Percentiles rank a stretch among this genome's conserved stretches.
phyloP scores from a whole-genome alignment of 2,113 vertebrate species.

The Cephalopterus ornatus region DNA sequence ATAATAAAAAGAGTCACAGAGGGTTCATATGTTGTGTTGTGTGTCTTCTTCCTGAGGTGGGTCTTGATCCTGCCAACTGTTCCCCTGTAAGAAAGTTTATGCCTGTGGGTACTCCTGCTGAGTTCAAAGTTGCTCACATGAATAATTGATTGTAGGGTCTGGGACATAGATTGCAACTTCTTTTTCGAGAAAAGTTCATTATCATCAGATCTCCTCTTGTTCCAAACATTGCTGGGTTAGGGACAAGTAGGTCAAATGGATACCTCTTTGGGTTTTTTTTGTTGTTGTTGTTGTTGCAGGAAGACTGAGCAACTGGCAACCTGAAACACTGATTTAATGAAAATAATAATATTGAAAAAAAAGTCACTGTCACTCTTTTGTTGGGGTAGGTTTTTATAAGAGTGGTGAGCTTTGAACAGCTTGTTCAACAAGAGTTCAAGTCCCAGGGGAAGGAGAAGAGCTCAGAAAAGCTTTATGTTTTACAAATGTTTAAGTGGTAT shows the following conservation, averaged over 20 bases:
- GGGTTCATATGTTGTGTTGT: constrained; percentile 35
- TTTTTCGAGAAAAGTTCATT: constrained; percentile 56
- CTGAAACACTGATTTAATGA: neutral
- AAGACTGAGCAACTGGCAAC: neutral
- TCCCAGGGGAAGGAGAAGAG: constrained; percentile 1
- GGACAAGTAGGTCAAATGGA: constrained; percentile 30
- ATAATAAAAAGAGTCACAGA: constrained; percentile 18
- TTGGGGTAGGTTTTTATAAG: neutral
- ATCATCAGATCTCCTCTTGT: constrained; percentile 33
- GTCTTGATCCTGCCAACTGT: constrained; percentile 62
- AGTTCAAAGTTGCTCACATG: constrained; percentile 64
- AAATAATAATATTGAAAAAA: neutral
- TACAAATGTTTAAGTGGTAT: constrained; percentile 41
- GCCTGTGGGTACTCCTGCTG: constrained; percentile 58
- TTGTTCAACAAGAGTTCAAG: constrained; percentile 23
- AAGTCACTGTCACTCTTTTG: neutral
- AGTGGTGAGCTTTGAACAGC: constrained; percentile 18
- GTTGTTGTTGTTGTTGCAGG: neutral
- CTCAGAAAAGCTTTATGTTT: neutral
- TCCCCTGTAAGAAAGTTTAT: constrained; percentile 55
- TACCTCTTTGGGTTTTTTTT: neutral
- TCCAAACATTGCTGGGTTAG: neutral
- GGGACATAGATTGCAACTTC: constrained; percentile 36
- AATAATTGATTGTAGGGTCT: constrained; percentile 63
- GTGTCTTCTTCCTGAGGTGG: constrained; percentile 45